Percentiles rank a stretch among this genome's conserved stretches.
Evolutionary conservation across 2,113 vertebrate species (phyloP).

Genomic region (Hystrix cristata): DNA sequence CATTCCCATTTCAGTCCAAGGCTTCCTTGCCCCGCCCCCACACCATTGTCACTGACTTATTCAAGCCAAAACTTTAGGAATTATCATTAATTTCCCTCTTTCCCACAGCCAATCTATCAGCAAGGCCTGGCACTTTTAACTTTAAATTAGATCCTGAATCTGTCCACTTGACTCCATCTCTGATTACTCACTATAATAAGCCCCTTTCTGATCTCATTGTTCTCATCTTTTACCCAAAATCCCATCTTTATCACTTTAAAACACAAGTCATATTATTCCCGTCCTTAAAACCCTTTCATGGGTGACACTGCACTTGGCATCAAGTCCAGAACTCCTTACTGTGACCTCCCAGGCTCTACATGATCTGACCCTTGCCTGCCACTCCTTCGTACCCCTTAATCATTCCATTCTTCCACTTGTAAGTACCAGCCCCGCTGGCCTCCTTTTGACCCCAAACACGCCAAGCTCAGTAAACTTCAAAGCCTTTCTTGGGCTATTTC

Average conservation of each 20-base stretch:
- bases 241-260: background rate
- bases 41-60: no score
- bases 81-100: background rate
- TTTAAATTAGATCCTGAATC: background rate
- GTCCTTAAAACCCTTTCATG: background rate
- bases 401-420: background rate
- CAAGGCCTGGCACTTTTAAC: background rate
- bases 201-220: background rate
- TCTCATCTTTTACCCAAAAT: background rate
- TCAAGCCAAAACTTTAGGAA: background rate
- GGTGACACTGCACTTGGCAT: fast-evolving
- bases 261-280: background rate
- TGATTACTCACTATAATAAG: background rate
- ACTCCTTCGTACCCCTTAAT: background rate
- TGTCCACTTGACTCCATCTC: background rate
- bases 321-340: background rate
- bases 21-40: background rate
- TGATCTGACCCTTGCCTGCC: background rate
- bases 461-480: background rate
- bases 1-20: background rate
- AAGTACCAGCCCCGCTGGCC: background rate
- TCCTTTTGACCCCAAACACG: background rate
- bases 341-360: fast-evolving
- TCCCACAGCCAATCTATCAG: background rate
- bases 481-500: background rate